These are phyloP conservation scores for Drepana arcuata DNA, from an alignment of 1,140 invertebrate genomes.

Conservation along the genomic window DNA sequence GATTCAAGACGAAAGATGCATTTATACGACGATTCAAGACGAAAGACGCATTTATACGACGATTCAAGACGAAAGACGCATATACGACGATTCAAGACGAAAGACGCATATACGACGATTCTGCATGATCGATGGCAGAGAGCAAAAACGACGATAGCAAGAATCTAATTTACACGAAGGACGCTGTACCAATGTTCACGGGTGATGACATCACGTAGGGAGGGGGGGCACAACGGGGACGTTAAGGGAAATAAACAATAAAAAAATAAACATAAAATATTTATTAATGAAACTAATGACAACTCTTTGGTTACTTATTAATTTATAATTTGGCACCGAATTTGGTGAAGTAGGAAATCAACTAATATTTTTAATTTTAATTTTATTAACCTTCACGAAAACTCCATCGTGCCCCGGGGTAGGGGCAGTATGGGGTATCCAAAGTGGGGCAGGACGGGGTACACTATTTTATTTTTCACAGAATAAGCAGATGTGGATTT, in stretches of 20 bases:
- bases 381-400: neutral
- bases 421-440: neutral
- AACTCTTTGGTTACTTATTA: neutral
- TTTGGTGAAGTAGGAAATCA: neutral
- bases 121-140: no score
- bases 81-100: no score
- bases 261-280: neutral
- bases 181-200: no score
- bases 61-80: no score
- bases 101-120: no score
- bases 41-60: no score
- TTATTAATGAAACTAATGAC: neutral
- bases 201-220: no score
- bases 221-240: neutral
- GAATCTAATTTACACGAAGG: no score
- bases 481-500: neutral
- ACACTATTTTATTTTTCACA: constrained; percentile 1
- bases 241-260: neutral
- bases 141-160: no score
- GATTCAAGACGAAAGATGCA: no score
- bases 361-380: neutral
- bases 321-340: neutral
- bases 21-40: no score
- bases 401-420: neutral
- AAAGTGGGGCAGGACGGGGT: neutral